phyloP scores from a whole-genome alignment of 2,797 vertebrate genomes.

The Dallia pectoralis region DNA sequence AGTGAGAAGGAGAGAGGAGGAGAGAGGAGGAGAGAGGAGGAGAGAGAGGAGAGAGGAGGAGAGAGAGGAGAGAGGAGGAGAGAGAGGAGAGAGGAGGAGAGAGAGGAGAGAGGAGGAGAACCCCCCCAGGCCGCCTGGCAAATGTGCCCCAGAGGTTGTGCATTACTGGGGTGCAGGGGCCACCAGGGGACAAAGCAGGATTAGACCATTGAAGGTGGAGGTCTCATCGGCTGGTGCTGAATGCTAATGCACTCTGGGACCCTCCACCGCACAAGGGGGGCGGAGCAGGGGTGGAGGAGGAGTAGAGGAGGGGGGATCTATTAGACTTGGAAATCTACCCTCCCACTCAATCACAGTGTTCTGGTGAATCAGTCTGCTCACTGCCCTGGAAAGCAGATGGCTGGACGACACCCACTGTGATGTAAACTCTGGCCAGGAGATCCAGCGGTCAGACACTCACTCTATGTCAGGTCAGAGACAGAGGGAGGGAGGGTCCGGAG shows the following conservation, averaged over 20 bases:
- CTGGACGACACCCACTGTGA: neutral
- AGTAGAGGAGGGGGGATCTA: conserved; percentile 7
- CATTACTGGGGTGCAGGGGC: conserved; percentile 33
- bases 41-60: neutral
- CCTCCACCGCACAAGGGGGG: conserved; percentile 3
- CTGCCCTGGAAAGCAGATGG: conserved; percentile 20
- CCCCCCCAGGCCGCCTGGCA: neutral
- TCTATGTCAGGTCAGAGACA: neutral
- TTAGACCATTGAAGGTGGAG: conserved; percentile 24
- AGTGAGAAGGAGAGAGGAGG: neutral
- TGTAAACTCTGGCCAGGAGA: conserved; percentile 4
- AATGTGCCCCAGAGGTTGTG: conserved; percentile 2
- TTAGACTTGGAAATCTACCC: conserved; percentile 24
- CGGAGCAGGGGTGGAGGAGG: conserved; percentile 6
- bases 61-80: neutral
- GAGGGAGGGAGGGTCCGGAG: neutral
- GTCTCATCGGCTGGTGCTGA: conserved; percentile 24
- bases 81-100: neutral
- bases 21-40: neutral
- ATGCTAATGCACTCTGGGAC: conserved; percentile 31
- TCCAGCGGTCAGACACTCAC: neutral
- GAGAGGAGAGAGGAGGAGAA: neutral
- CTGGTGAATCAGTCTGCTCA: conserved; percentile 17
- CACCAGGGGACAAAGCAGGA: conserved; percentile 35
- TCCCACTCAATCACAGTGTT: conserved; percentile 8